phyloP scores from a whole-genome alignment of 92 coral and sea anemone species.

The Bergia sp. region DNA sequence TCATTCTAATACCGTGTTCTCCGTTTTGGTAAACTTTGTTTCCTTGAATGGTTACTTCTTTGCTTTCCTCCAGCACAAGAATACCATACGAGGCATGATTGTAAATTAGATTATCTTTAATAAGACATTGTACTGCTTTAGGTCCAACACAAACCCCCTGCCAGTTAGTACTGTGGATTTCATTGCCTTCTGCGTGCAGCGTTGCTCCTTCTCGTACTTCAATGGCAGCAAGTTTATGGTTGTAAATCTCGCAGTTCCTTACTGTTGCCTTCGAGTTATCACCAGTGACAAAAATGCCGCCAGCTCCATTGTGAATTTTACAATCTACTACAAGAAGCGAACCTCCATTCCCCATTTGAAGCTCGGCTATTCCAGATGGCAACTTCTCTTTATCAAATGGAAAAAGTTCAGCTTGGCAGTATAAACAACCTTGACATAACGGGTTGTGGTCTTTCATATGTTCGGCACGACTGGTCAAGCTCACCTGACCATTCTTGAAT shows the following conservation, averaged over 20 bases:
- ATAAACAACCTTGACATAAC: no score
- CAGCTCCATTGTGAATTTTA: no score
- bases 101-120: background rate
- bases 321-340: no score
- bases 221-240: background rate
- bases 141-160: constrained; percentile 24
- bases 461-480: no score
- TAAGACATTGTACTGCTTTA: background rate
- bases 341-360: no score
- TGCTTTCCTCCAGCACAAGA: background rate
- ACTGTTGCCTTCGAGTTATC: background rate
- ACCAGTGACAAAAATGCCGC: background rate
- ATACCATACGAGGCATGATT: background rate
- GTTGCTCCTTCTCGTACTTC: background rate
- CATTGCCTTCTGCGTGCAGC: background rate
- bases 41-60: background rate
- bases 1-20: background rate
- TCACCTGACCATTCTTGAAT: no score
- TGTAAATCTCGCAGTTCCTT: background rate
- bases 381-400: no score
- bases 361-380: no score
- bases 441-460: no score
- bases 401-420: no score
- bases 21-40: constrained; percentile 23
- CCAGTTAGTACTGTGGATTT: background rate